phyloP scores from a whole-genome alignment of 2,888 invertebrate species.

The Amblyjoppa proteus region DNA sequence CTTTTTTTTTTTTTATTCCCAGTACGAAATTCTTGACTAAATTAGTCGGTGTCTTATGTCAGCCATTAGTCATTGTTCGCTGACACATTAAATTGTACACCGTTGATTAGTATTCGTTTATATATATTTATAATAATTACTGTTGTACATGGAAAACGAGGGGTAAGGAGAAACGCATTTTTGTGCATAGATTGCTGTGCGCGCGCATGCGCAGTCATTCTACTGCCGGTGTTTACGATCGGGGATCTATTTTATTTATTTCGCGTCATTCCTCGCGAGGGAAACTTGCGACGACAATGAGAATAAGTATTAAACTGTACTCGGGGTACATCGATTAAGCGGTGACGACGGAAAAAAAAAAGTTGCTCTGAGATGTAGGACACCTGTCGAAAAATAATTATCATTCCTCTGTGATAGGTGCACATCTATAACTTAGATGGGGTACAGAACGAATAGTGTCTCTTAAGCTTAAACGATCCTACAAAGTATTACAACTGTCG shows the following conservation, averaged over 20 bases:
- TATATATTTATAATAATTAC: constrained; percentile 41
- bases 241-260: constrained; percentile 13
- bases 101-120: constrained; percentile 46
- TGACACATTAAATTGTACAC: constrained; percentile 35
- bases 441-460: constrained; percentile 32
- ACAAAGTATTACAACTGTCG: constrained; percentile 48
- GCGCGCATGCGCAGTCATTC: constrained; percentile 25
- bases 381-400: constrained; percentile 24
- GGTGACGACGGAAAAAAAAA: background rate
- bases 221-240: constrained; percentile 1
- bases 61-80: constrained; percentile 16
- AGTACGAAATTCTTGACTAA: constrained; percentile 42
- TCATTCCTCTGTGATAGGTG: constrained; percentile 21
- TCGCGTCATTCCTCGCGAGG: constrained; percentile 43
- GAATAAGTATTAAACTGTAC: constrained; percentile 46
- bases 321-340: constrained; percentile 16
- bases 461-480: constrained; percentile 50
- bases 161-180: background rate
- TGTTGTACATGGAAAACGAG: constrained; percentile 37
- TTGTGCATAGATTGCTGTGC: constrained; percentile 53
- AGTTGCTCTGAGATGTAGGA: background rate
- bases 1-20: constrained; percentile 11
- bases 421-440: constrained; percentile 36
- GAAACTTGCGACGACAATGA: constrained; percentile 2
- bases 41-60: constrained; percentile 26